These are phyloP conservation scores for Arremon brunneinucha DNA, from an alignment of 2,797 vertebrate genomes.

Conservation along the genomic window DNA sequence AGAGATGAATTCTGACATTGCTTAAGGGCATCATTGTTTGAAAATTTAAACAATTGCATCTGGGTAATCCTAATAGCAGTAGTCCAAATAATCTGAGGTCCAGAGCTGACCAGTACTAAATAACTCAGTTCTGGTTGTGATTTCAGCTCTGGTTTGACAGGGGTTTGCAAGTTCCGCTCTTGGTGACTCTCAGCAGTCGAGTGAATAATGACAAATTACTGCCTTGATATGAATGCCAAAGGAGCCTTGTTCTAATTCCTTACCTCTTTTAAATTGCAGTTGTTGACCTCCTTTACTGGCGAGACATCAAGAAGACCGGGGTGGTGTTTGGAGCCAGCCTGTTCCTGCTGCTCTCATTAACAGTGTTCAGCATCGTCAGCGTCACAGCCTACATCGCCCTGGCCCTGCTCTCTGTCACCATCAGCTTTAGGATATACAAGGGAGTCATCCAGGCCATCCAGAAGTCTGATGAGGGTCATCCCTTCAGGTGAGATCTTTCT, in stretches of 20 bases:
- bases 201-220: background rate
- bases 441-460: conserved; percentile 96
- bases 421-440: conserved; percentile 97
- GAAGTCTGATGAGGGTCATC: conserved; percentile 95
- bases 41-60: background rate
- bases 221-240: background rate
- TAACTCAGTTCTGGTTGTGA: background rate
- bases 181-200: background rate
- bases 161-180: rapidly evolving
- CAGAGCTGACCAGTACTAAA: background rate
- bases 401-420: conserved; percentile 91
- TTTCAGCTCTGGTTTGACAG: background rate
- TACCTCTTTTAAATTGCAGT: conserved; percentile 73
- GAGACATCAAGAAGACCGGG: conserved; percentile 92
- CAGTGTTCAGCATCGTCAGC: conserved; percentile 94
- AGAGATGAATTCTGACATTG: conserved; percentile 29
- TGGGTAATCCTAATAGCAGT: background rate
- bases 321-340: conserved; percentile 91
- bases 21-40: background rate
- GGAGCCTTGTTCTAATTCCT: conserved; percentile 52
- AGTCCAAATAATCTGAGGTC: background rate
- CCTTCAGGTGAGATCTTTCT: conserved; percentile 87
- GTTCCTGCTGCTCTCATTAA: conserved; percentile 92
- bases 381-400: conserved; percentile 91
- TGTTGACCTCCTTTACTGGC: conserved; percentile 97